These are phyloP conservation scores for Thera obeliscata DNA, from an alignment of 2,888 invertebrate species.

Conservation along the genomic window DNA sequence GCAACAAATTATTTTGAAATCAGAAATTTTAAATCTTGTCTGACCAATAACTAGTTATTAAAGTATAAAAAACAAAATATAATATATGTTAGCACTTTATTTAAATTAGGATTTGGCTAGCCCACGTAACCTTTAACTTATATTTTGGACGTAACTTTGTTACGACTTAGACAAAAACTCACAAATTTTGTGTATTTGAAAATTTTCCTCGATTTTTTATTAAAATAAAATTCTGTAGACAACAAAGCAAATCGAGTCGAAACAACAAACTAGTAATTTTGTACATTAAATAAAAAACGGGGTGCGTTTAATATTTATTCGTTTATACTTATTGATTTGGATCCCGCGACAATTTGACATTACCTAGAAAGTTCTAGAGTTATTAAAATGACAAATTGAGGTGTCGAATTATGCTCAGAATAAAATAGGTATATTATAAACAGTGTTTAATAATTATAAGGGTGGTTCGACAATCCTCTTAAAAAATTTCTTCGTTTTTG, in stretches of 20 bases:
- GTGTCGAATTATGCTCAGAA: conserved; percentile 36
- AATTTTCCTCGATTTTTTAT: background rate
- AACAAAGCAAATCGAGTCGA: conserved; percentile 9
- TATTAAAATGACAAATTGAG: conserved; percentile 79
- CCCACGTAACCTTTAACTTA: conserved; percentile 47
- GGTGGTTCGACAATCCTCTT: too few species aligned
- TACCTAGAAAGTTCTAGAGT: conserved; percentile 81
- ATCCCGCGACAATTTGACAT: conserved; percentile 73
- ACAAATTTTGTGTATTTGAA: background rate
- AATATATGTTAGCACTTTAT: conserved; percentile 58
- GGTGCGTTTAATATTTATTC: background rate
- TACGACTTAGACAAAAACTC: conserved; percentile 33
- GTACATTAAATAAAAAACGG: conserved; percentile 31
- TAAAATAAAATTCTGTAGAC: background rate
- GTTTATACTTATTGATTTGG: background rate
- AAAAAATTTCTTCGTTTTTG: too few species aligned
- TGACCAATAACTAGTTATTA: conserved; percentile 43
- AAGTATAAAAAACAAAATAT: conserved; percentile 47
- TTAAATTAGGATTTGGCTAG: conserved; percentile 54
- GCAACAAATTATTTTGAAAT: background rate
- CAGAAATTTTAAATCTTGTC: conserved; percentile 31
- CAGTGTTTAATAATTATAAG: too few species aligned
- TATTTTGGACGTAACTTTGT: conserved; percentile 41
- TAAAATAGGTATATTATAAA: conserved; percentile 10
- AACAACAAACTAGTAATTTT: conserved; percentile 23